Conservation (phyloP, 2,888 invertebrate species). For the Steinernema scapterisci region DNA sequence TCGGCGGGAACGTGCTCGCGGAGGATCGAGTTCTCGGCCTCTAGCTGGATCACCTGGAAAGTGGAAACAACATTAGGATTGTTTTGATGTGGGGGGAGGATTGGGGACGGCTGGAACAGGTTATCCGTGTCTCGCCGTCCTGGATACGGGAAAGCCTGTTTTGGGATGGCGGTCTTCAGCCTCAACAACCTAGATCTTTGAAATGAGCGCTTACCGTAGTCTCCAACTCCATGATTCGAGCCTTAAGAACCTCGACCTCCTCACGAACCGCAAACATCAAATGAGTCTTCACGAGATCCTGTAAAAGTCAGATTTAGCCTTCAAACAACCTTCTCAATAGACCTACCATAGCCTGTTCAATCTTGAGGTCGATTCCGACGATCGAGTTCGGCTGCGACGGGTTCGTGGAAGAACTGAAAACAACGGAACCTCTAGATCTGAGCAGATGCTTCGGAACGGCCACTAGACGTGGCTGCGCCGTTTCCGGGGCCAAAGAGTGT, state of each 20-base stretch:
- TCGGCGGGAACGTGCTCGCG: constrained; percentile 87
- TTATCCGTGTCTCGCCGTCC: background rate
- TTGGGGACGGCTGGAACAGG: too few relatives aligned
- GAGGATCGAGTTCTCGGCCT: constrained; percentile 85
- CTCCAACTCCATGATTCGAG: constrained; percentile 49
- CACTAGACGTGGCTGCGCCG: constrained; percentile 35
- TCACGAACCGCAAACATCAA: constrained; percentile 56
- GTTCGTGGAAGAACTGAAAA: constrained; percentile 43
- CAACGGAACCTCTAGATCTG: constrained; percentile 42
- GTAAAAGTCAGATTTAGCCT: background rate
- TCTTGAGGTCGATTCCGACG: constrained; percentile 41
- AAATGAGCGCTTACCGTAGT: constrained; percentile 40
- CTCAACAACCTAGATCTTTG: background rate
- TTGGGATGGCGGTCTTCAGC: background rate
- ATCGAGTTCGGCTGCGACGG: background rate
- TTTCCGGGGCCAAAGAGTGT: constrained; percentile 42
- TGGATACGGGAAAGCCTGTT: background rate
- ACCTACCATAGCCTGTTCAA: constrained; percentile 54
- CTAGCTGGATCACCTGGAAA: constrained; percentile 75
- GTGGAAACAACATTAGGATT: too few relatives aligned
- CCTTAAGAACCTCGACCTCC: constrained; percentile 47
- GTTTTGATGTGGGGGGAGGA: background rate
- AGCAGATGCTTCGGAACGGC: constrained; percentile 3
- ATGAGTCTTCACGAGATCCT: constrained; percentile 55
- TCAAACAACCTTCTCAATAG: too few relatives aligned